These are phyloP conservation scores for Calidris pugnax DNA, from an alignment of 2,113 vertebrate species.

Conservation along the genomic window DNA sequence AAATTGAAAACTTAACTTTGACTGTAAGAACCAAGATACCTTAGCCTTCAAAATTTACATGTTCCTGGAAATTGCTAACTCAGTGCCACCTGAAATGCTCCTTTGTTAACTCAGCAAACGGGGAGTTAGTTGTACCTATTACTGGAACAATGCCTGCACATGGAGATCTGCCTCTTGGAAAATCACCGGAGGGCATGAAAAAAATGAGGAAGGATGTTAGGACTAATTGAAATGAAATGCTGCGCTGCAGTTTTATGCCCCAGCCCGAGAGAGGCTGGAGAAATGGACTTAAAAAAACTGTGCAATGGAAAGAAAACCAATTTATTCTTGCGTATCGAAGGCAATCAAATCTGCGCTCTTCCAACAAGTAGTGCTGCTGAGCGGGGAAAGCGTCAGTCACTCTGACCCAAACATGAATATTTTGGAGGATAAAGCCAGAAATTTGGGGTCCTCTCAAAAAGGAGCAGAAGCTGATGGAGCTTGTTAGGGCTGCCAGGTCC, in stretches of 20 bases:
- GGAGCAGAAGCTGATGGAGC: not conserved
- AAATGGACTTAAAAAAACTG: rapidly evolving
- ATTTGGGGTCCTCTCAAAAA: not conserved
- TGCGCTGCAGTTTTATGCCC: not conserved
- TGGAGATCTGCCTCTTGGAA: not conserved
- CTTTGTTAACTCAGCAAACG: not conserved
- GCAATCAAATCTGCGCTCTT: not conserved
- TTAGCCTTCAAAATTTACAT: not conserved
- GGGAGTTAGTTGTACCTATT: not conserved
- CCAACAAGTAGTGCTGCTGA: not conserved
- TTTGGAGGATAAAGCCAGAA: not conserved
- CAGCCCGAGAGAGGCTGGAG: not conserved
- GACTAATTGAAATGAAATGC: not conserved
- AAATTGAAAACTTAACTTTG: not conserved
- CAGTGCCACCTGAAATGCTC: not conserved
- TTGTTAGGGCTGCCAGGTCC: not conserved
- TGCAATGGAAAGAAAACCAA: not conserved
- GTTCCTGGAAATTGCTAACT: not conserved
- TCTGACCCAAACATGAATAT: not conserved
- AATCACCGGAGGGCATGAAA: not conserved
- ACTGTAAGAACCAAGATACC: not conserved
- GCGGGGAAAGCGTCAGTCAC: not conserved
- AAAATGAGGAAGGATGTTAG: not conserved
- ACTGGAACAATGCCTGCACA: not conserved
- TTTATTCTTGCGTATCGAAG: not conserved